phyloP scores from a whole-genome alignment of 1,140 invertebrate species.

The Pseudomyrmex concolor region DNA sequence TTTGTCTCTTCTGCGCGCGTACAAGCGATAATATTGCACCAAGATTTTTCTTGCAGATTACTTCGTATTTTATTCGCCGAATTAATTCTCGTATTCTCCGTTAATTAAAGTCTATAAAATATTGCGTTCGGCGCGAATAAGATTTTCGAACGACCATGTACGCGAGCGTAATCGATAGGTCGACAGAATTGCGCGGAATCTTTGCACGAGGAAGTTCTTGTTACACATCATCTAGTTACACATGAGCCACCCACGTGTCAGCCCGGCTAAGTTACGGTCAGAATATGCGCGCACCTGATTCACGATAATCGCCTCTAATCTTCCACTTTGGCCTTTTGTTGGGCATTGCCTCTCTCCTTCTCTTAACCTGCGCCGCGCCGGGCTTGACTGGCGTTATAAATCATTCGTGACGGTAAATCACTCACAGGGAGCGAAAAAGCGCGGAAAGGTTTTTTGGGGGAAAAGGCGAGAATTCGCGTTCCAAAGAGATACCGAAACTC shows the following conservation, averaged over 20 bases:
- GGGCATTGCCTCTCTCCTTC: slow-evolving; percentile 70
- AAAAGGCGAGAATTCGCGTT: slow-evolving; percentile 37
- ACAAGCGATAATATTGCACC: too few species aligned
- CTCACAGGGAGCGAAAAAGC: slow-evolving; percentile 68
- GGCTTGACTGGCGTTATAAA: slow-evolving; percentile 76
- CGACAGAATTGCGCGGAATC: slow-evolving; percentile 7
- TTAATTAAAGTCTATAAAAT: too few species aligned
- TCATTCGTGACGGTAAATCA: slow-evolving; percentile 81
- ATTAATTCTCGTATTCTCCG: neutral
- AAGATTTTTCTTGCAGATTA: neutral
- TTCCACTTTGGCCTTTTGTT: slow-evolving; percentile 84
- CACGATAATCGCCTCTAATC: slow-evolving; percentile 85
- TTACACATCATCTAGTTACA: slow-evolving; percentile 75
- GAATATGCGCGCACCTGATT: slow-evolving; percentile 82
- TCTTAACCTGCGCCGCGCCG: slow-evolving; percentile 43
- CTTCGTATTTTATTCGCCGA: neutral
- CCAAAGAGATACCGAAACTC: slow-evolving; percentile 41
- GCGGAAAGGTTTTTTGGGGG: slow-evolving; percentile 73
- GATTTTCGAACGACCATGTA: neutral
- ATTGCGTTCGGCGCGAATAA: too few species aligned
- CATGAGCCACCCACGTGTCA: slow-evolving; percentile 80
- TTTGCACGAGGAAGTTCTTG: slow-evolving; percentile 69
- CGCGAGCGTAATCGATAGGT: neutral
- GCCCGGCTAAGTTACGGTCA: slow-evolving; percentile 78
- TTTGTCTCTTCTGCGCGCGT: too few species aligned